Percentiles rank a stretch among this genome's conserved stretches.
phyloP scores from a whole-genome alignment of 2,797 vertebrate genomes.

The Fistularia commersonii region DNA sequence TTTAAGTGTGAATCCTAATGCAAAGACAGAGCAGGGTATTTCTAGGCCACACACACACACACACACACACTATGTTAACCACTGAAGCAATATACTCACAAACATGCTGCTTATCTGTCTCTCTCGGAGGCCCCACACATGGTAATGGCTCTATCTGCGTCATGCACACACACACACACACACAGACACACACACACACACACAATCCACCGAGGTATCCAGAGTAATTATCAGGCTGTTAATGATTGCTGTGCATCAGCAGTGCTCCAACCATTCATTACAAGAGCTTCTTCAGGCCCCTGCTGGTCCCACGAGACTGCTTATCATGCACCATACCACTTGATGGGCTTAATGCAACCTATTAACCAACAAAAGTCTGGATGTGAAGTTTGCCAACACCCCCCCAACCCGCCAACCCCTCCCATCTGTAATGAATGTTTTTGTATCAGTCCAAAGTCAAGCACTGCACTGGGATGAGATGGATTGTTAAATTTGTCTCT shows the following conservation, averaged over 20 bases:
- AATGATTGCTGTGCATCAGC: conserved; percentile 84
- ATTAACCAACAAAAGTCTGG: conserved; percentile 83
- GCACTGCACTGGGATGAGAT: conserved; percentile 40
- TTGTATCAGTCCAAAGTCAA: conserved; percentile 53
- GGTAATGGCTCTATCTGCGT: conserved; percentile 63
- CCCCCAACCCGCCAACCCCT: conserved; percentile 6
- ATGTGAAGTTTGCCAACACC: conserved; percentile 53
- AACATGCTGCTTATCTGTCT: conserved; percentile 57
- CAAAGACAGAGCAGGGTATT: conserved; percentile 43
- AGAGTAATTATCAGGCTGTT: conserved; percentile 88
- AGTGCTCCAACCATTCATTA: conserved; percentile 84
- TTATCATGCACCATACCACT: conserved; percentile 74
- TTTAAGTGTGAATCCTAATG: conserved; percentile 52
- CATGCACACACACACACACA: too few relatives aligned
- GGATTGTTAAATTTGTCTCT: conserved; percentile 43
- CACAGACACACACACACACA: conserved; percentile 25
- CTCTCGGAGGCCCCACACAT: conserved; percentile 63
- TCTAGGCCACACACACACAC: conserved; percentile 53
- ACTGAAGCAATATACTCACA: conserved; percentile 48
- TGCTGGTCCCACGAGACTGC: conserved; percentile 73
- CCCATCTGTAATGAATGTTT: conserved; percentile 51
- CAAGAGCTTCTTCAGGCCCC: conserved; percentile 80
- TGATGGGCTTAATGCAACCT: conserved; percentile 85
- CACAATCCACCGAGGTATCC: conserved; percentile 77
- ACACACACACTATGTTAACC: conserved; percentile 35